phyloP scores from a whole-genome alignment of 1,140 invertebrate genomes.

The Drosophila eugracilis region DNA sequence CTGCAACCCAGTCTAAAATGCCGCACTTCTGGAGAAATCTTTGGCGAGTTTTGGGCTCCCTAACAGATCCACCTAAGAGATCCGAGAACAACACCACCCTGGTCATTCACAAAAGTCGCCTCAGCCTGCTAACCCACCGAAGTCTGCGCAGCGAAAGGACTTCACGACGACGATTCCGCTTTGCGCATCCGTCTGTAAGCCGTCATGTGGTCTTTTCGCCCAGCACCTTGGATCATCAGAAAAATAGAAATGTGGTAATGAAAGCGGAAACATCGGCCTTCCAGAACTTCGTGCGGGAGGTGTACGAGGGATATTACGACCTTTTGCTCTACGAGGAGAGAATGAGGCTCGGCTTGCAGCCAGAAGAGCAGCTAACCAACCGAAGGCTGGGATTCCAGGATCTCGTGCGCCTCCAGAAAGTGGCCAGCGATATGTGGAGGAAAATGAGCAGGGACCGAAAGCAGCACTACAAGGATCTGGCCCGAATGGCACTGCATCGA shows the following conservation, averaged over 20 bases:
- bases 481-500: conserved; percentile 6
- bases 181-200: neutral
- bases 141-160: neutral
- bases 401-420: neutral
- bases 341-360: neutral
- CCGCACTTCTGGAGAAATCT: neutral
- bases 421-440: conserved; percentile 27
- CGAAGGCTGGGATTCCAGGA: conserved; percentile 9
- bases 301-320: conserved; percentile 20
- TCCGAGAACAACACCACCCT: neutral
- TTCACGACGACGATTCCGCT: neutral
- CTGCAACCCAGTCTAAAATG: neutral
- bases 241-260: neutral
- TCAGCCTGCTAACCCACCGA: neutral
- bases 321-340: conserved; percentile 13
- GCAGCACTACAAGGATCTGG: conserved; percentile 18
- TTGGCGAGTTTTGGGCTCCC: neutral
- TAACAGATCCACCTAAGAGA: neutral
- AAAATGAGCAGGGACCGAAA: neutral
- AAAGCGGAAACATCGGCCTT: conserved; percentile 17
- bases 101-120: neutral
- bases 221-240: conserved; percentile 25
- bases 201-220: conserved; percentile 24
- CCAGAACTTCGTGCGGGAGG: conserved; percentile 27
- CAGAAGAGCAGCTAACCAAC: neutral